Percentiles rank a stretch among this genome's conserved stretches.
Evolutionary conservation across 2,113 vertebrate genomes (phyloP).

Genomic region (Phyllopteryx taeniolatus): DNA sequence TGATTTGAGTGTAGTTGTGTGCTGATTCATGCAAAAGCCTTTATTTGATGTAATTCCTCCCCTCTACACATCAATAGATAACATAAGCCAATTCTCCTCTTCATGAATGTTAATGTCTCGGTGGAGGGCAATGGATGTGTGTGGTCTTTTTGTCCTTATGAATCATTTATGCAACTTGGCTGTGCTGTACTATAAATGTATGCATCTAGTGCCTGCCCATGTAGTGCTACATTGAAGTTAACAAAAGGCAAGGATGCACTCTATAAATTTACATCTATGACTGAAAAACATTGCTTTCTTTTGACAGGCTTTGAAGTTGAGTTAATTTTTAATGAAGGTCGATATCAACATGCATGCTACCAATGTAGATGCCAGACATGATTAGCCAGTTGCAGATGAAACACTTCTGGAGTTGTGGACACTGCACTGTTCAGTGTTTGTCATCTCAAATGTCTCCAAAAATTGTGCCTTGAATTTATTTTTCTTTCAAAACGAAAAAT

Average conservation of each 20-base stretch:
- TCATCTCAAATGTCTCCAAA: conserved; percentile 12
- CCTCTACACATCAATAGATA: conserved; percentile 17
- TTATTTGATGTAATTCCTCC: conserved; percentile 20
- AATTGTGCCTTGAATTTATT: not conserved
- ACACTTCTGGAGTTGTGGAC: conserved; percentile 1
- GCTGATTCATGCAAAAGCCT: conserved; percentile 11
- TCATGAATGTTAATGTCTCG: conserved; percentile 4
- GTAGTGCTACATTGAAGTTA: not conserved
- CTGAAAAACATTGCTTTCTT: not conserved
- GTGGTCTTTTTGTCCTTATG: not conserved
- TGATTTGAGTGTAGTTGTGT: not conserved
- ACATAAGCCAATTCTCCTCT: conserved; percentile 8
- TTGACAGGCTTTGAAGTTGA: not conserved
- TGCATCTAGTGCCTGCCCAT: not conserved
- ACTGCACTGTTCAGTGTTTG: conserved; percentile 13
- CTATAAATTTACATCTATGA: not conserved
- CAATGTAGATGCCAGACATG: conserved; percentile 5
- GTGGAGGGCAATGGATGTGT: not conserved
- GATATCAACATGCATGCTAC: not conserved
- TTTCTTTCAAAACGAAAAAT: not conserved
- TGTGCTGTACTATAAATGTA: not conserved
- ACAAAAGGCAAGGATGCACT: not conserved
- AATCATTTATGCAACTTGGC: conserved; percentile 10
- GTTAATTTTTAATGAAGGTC: not conserved
- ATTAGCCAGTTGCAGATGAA: conserved; percentile 16